Conservation (phyloP, 2,797 vertebrate genomes). For the Trachurus trachurus region DNA sequence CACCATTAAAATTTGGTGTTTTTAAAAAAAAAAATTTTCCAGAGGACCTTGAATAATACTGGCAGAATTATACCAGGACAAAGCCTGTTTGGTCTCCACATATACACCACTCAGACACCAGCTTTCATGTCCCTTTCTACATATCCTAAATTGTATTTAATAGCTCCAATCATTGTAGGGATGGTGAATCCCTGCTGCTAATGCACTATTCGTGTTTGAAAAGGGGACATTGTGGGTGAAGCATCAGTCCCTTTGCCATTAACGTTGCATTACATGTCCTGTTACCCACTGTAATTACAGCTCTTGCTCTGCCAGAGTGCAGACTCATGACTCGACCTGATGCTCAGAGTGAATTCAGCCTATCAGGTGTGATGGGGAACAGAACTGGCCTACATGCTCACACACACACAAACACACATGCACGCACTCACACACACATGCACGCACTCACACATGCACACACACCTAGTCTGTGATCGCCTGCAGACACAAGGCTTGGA, state of each 20-base stretch:
- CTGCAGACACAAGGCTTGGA: constrained; percentile 30
- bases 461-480: constrained; percentile 17
- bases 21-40: neutral
- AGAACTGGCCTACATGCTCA: neutral
- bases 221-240: constrained; percentile 54
- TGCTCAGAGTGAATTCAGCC: constrained; percentile 48
- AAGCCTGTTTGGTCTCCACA: constrained; percentile 55
- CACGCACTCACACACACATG: too few relatives aligned
- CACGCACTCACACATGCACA: neutral
- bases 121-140: constrained; percentile 53
- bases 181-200: constrained; percentile 64
- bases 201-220: constrained; percentile 71
- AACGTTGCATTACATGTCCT: constrained; percentile 69
- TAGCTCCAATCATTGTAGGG: constrained; percentile 69
- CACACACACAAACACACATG: neutral
- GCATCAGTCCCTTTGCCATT: constrained; percentile 67
- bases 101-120: constrained; percentile 60
- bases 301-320: constrained; percentile 50
- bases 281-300: constrained; percentile 67
- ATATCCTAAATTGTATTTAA: constrained; percentile 77
- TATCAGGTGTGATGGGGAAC: constrained; percentile 53
- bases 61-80: constrained; percentile 55
- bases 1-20: constrained; percentile 59
- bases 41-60: constrained; percentile 57
- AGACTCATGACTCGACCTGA: constrained; percentile 49